Base-by-base conservation (phyloP, 2,113 vertebrate genomes). In the Cheilinus undulatus region DNA sequence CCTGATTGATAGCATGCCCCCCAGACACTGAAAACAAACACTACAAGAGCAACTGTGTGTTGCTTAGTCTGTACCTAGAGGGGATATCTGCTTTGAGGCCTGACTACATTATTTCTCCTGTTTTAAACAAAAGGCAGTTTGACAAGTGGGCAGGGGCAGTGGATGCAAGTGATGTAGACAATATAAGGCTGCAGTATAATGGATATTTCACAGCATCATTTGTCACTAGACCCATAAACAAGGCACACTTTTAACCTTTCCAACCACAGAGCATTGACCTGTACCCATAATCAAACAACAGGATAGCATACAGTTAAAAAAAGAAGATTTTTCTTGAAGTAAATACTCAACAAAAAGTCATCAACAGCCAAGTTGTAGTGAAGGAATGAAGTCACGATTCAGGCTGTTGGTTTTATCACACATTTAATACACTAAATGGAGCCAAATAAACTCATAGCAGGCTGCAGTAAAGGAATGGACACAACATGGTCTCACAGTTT, bases 1-100 rank as follows among this genome's bases (percentile, higher is more conserved):
- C 43, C 60, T 89, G 88, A 92, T 90, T 93, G 87, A 91, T 90
- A 80, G 82, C 58, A 69, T 56, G 58, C 78, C 86, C 84, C 67
- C 73, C 54, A 84, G 86, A 73, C 73, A 85, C 70, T 78, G 58
- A 89, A 86, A 90, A 87, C 79, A 89, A 91, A 89, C 68, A 80
- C 80, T 83, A 77, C 73, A 82, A 73, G 83, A 83, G 62, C 73
- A 78, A 85, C 85, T 64, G 77, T 17, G 50, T 65, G 79, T 78
- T 69, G 54, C 67, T 67, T 59, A 58, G 68, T 51, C 14, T 60
- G 54, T 36, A 53, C 80, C 85, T 70, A 28, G 20, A 61, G 85
- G 80, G 70, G 82, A 53, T 70, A 74, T 72, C 73, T 79, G 79
- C 73, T 90, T 62, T 72, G 64, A 79, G 75, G 65, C 67, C 57